Base-by-base conservation (phyloP, 2,888 invertebrate species). In the Heliconius erato region DNA sequence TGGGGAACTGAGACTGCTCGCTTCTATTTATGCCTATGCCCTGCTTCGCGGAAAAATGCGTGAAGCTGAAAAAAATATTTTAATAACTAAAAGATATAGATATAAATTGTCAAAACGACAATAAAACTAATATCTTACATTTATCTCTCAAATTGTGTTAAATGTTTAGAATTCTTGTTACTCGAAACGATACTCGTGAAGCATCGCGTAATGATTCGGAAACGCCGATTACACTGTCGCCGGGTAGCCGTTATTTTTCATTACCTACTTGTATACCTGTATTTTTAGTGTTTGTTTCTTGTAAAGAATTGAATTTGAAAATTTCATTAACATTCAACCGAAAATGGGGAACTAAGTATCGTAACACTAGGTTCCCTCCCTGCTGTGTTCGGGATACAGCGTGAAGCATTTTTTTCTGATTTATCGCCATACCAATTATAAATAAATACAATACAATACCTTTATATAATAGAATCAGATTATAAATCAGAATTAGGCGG, bases 121-220 rank as follows among this genome's bases (percentile, higher is more conserved):
- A 26, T 65, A 65, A 65, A 26, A 16, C 1, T 44, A 71, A 67
- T 67, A 67, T 44, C 28, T 19, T 32, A 67, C 35, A 67, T 68
- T 67, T 74, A 23, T 4, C n/a, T 28, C 35, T 65, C 23, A 69
- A 82, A 79, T 82, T 68, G 54, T 49, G 68, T 16, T 44, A 59
- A 81, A 79, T 71, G 35, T 74, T 79, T 69, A 28, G 68, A 83
- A 65, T 79, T 49, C 54, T 32, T 77, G 68, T 80, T 67, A 80
- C 35, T 26, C 49, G 54, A 76, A 32, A 68, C 74, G 78, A 82
- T 72, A 85, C 84, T 84, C 82, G 72, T 87, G 90, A 89, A 90
- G 88, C 89, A 88, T 87, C 84, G 88, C 77, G 86, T 88, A 92
- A 92, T 92, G 92, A 88, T 74, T 85, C 83, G 89, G 88, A 91